Evolutionary conservation across 2,113 vertebrate genomes (phyloP).

Genomic region (Columba livia): DNA sequence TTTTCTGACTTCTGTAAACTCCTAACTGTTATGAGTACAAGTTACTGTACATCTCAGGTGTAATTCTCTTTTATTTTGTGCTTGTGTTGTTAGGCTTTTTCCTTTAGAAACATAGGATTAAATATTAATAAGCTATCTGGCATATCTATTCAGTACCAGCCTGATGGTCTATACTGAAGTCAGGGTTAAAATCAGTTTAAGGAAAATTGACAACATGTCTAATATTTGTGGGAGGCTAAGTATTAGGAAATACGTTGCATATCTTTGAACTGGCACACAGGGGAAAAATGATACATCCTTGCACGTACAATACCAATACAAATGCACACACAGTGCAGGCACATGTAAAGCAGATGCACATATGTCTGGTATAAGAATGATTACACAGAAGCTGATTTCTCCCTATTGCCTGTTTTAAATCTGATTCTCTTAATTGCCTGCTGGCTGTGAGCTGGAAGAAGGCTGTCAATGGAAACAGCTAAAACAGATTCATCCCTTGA

Average conservation of each 20-base stretch:
- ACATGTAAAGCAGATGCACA: not conserved
- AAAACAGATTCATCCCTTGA: constrained; percentile 39
- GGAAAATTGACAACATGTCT: not conserved
- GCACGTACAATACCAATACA: not conserved
- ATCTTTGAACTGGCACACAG: not conserved
- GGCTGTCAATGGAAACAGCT: constrained; percentile 21
- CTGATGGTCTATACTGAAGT: not conserved
- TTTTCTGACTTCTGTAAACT: not conserved
- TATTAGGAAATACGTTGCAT: not conserved
- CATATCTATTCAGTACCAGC: not conserved
- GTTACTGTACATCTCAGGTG: not conserved
- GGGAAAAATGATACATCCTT: not conserved
- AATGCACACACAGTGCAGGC: not conserved
- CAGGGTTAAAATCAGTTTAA: not conserved
- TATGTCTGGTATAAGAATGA: constrained; percentile 32
- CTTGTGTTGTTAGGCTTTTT: accelerated
- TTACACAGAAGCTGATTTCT: constrained; percentile 34
- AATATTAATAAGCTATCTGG: not conserved
- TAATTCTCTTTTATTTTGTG: not conserved
- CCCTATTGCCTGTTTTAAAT: constrained; percentile 27
- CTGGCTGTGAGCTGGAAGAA: constrained; percentile 42
- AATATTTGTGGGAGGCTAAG: not conserved
- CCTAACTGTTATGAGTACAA: not conserved
- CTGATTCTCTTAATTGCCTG: constrained; percentile 56
- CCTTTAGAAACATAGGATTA: not conserved